Evolutionary conservation across 2,113 vertebrate genomes (phyloP).

Genomic region (Tinamus guttatus): DNA sequence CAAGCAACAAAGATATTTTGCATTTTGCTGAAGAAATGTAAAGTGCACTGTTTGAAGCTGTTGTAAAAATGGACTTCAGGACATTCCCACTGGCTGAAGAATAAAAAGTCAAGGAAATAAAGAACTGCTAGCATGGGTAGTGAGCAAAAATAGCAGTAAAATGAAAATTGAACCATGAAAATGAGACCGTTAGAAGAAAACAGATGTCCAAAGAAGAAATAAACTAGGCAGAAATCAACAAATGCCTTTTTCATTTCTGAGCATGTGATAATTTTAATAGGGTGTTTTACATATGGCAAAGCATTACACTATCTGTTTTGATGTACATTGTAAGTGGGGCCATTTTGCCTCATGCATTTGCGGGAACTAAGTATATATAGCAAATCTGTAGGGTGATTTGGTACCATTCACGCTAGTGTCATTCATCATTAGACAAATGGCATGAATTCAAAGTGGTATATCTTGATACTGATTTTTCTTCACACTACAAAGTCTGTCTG

Average conservation of each 20-base stretch:
- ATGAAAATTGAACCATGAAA: background rate
- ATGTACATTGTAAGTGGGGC: background rate
- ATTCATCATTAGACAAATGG: slow-evolving; percentile 36
- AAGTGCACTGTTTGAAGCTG: background rate
- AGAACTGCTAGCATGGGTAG: background rate
- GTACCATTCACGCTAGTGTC: slow-evolving; percentile 1
- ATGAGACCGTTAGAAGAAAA: background rate
- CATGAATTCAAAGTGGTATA: background rate
- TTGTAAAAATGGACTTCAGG: background rate
- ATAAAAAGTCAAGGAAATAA: background rate
- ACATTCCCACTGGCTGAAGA: background rate
- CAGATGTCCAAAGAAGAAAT: background rate
- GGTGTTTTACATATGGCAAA: background rate
- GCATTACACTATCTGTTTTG: background rate
- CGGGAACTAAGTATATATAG: background rate
- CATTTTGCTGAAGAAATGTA: background rate
- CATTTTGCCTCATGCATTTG: background rate
- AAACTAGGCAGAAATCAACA: background rate
- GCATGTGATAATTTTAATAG: background rate
- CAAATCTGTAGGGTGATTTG: slow-evolving; percentile 3
- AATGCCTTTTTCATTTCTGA: background rate
- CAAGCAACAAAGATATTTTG: background rate
- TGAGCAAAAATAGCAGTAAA: background rate
- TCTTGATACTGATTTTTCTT: background rate
- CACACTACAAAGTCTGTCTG: background rate